Evolutionary conservation across 2,113 vertebrate genomes (phyloP).

Genomic region (Poeciliopsis occidentalis): DNA sequence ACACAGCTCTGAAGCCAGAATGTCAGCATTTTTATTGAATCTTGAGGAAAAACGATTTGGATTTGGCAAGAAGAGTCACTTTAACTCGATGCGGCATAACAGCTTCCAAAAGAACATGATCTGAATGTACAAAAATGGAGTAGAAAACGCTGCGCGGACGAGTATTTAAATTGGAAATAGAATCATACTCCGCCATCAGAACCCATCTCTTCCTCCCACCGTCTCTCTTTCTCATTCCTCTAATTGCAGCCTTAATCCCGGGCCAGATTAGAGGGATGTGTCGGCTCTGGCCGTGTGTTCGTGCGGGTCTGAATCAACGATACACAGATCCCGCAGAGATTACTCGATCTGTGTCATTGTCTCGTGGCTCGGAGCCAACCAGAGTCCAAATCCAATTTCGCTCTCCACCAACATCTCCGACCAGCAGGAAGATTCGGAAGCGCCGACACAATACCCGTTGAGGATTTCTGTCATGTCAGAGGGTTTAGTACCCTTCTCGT

Average conservation of each 20-base stretch:
- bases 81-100: not conserved
- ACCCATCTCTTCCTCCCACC: not conserved
- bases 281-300: conserved; percentile 8
- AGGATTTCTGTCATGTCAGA: not conserved
- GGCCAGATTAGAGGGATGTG: conserved; percentile 51
- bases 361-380: conserved; percentile 20
- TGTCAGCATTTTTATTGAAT: not conserved
- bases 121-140: no score
- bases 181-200: not conserved
- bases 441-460: not conserved
- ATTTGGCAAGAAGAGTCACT: not conserved
- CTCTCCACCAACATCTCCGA: not conserved
- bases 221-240: conserved; percentile 51
- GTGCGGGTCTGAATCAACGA: conserved; percentile 37
- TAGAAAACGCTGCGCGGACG: no score
- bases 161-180: not conserved
- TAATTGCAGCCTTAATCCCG: conserved; percentile 63
- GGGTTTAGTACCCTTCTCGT: not conserved
- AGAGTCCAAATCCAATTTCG: conserved; percentile 54
- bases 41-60: not conserved
- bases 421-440: conserved; percentile 13
- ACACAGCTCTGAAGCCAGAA: not conserved
- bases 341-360: conserved; percentile 32
- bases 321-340: conserved; percentile 44
- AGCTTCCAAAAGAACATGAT: not conserved